These are phyloP conservation scores for Callosobruchus maculatus DNA, from an alignment of 2,888 invertebrate species.

Conservation along the genomic window DNA sequence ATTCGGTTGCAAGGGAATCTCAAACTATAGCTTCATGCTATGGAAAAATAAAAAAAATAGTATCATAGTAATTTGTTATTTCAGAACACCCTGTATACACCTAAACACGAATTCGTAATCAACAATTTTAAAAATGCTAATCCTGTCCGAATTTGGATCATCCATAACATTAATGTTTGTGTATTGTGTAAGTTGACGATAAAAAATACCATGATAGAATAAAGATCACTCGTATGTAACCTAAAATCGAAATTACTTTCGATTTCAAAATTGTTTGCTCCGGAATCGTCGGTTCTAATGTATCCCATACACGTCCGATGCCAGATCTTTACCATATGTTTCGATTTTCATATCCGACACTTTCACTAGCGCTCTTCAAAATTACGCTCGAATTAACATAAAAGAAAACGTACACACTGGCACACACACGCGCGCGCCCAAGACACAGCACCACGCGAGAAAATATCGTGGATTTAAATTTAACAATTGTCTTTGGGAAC, in stretches of 20 bases:
- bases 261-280: background rate
- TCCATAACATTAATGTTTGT: too few relatives aligned
- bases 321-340: background rate
- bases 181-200: background rate
- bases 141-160: too few relatives aligned
- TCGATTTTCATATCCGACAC: background rate
- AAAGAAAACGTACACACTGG: background rate
- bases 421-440: background rate
- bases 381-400: background rate
- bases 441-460: background rate
- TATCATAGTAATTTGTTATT: too few relatives aligned
- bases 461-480: background rate
- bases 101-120: too few relatives aligned
- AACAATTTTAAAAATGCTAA: too few relatives aligned
- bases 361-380: background rate
- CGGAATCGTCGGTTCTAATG: background rate
- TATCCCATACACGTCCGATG: background rate
- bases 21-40: too few relatives aligned
- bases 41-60: too few relatives aligned
- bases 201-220: background rate
- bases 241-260: background rate
- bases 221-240: background rate
- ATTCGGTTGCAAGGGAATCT: too few relatives aligned
- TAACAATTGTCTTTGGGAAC: background rate
- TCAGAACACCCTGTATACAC: too few relatives aligned